Evolutionary conservation across 2,888 invertebrate genomes (phyloP).

Genomic region (Thecophora atra): DNA sequence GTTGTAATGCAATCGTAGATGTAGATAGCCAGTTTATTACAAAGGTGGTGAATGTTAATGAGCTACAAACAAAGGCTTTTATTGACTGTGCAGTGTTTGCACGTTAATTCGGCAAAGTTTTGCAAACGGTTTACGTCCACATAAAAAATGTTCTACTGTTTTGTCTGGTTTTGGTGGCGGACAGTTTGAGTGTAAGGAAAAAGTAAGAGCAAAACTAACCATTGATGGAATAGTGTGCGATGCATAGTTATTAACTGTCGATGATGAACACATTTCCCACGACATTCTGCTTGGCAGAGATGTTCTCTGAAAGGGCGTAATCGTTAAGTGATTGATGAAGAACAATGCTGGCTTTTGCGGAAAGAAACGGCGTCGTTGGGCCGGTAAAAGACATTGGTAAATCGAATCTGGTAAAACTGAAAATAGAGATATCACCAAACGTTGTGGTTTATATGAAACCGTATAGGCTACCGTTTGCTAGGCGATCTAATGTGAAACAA

Average conservation of each 20-base stretch:
- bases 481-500: slow-evolving; percentile 37
- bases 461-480: slow-evolving; percentile 23
- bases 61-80: background rate
- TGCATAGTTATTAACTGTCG: slow-evolving; percentile 11
- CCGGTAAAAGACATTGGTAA: no score
- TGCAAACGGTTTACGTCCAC: no score
- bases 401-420: no score
- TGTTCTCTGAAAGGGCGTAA: slow-evolving; percentile 9
- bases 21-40: slow-evolving; percentile 10
- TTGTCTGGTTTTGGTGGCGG: no score
- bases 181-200: no score
- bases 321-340: slow-evolving; percentile 17
- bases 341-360: no score
- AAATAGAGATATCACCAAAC: slow-evolving; percentile 7
- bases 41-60: slow-evolving; percentile 22
- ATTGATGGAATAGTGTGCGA: background rate
- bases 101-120: no score
- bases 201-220: background rate
- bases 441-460: background rate
- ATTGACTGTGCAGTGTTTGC: slow-evolving; percentile 26
- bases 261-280: slow-evolving; percentile 6
- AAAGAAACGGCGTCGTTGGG: no score
- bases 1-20: no score
- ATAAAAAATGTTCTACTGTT: no score
- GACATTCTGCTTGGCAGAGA: slow-evolving; percentile 30